Evolutionary conservation across 2,797 vertebrate species (phyloP).

Genomic region (Ptychobarbus kaznakovi): DNA sequence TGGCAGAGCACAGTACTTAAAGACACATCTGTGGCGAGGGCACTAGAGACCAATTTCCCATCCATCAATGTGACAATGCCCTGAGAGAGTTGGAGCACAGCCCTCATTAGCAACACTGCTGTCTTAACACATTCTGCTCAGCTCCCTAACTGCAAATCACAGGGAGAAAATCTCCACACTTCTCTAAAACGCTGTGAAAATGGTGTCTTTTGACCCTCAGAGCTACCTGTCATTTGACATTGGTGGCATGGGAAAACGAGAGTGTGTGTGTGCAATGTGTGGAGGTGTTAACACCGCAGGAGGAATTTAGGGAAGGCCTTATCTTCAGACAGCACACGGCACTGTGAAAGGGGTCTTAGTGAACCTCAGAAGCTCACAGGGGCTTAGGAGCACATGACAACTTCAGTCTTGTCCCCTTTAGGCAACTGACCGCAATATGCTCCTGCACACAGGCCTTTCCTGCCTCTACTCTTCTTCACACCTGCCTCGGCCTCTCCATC

Average conservation of each 20-base stretch:
- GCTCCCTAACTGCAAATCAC: slow-evolving; percentile 22
- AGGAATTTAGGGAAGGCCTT: slow-evolving; percentile 43
- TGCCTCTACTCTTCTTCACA: not conserved
- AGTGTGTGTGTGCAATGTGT: not conserved
- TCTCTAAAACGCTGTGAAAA: slow-evolving; percentile 3
- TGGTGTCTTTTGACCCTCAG: not conserved
- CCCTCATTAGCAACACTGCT: slow-evolving; percentile 38
- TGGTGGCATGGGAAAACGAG: not conserved
- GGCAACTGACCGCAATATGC: slow-evolving; percentile 8
- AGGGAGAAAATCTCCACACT: slow-evolving; percentile 6
- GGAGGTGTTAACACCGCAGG: slow-evolving; percentile 28
- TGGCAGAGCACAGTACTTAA: slow-evolving; percentile 40
- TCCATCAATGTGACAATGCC: slow-evolving; percentile 22
- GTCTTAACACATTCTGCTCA: slow-evolving; percentile 37
- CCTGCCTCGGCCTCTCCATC: not conserved
- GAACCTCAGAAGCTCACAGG: slow-evolving; percentile 41
- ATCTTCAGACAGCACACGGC: slow-evolving; percentile 50
- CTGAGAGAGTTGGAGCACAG: slow-evolving; percentile 35
- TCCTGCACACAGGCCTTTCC: slow-evolving; percentile 12
- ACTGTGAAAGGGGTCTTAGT: slow-evolving; percentile 40
- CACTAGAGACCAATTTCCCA: slow-evolving; percentile 36
- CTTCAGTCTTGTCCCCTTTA: slow-evolving; percentile 40
- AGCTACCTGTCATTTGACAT: not conserved
- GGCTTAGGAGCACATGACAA: slow-evolving; percentile 43
- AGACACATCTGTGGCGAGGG: slow-evolving; percentile 23